Percentiles rank a stretch among this genome's conserved stretches.
phyloP scores from a whole-genome alignment of 2,113 vertebrate genomes.

The Lota lota region DNA sequence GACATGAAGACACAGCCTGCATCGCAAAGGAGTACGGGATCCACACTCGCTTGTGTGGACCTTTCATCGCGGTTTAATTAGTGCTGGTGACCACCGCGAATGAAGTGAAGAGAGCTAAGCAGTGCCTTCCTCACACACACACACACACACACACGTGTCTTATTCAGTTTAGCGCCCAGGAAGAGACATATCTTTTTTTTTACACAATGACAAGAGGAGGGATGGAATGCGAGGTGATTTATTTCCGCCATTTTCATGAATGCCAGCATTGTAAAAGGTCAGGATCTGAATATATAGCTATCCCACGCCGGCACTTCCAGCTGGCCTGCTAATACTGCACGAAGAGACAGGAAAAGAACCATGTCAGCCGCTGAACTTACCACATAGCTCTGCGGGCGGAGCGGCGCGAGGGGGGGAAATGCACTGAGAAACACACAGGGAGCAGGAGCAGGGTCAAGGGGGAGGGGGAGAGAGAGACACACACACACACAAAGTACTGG shows the following conservation, averaged over 20 bases:
- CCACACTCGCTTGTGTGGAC: constrained; percentile 28
- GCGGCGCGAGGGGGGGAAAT: no score
- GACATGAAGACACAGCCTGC: constrained; percentile 22
- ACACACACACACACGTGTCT: not conserved
- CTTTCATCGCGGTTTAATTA: constrained; percentile 56
- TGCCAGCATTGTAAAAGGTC: constrained; percentile 49
- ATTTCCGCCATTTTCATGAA: constrained; percentile 38
- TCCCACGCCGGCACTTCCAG: constrained; percentile 40
- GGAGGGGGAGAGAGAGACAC: not conserved
- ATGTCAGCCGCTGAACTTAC: constrained; percentile 6
- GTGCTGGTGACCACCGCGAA: constrained; percentile 13
- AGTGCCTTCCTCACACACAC: no score
- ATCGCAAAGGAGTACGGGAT: constrained; percentile 24
- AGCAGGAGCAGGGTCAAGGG: not conserved
- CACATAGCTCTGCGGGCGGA: no score
- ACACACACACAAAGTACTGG: not conserved
- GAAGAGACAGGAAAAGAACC: constrained; percentile 12
- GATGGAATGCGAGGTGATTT: constrained; percentile 34
- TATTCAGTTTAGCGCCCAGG: constrained; percentile 24
- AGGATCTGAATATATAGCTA: constrained; percentile 24
- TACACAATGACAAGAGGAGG: constrained; percentile 19
- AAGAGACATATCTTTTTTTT: constrained; percentile 23
- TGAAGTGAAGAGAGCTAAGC: constrained; percentile 8
- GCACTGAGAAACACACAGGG: no score
- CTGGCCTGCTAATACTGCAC: constrained; percentile 6